These are phyloP conservation scores for Pristis pectinata DNA, from an alignment of 2,797 vertebrate species.

Conservation along the genomic window DNA sequence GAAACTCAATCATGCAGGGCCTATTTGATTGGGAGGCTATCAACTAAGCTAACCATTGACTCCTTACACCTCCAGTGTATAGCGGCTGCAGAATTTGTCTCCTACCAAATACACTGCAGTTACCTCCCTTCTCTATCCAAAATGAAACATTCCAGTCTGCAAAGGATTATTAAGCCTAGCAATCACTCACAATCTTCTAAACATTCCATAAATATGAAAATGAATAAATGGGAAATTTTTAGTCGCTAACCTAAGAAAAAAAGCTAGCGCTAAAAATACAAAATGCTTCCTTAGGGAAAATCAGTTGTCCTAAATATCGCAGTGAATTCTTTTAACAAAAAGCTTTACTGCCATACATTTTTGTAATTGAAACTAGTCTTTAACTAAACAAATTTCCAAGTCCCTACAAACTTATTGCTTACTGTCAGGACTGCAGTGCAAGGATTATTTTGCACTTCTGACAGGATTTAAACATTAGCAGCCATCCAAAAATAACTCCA, in stretches of 20 bases:
- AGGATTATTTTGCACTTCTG: background rate
- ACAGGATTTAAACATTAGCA: background rate
- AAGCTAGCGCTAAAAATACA: conserved; percentile 3
- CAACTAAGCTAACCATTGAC: no score
- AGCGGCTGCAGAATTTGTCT: no score
- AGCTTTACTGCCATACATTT: background rate
- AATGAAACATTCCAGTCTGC: no score
- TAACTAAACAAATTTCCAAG: background rate
- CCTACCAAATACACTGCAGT: no score
- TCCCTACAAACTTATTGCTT: background rate
- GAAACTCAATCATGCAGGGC: no score
- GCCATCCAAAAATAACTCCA: background rate
- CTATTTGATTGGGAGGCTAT: no score
- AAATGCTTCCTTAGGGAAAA: conserved; percentile 6
- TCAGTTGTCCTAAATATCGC: conserved; percentile 13
- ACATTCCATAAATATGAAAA: background rate
- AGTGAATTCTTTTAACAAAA: background rate
- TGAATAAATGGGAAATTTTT: background rate
- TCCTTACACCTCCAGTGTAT: no score
- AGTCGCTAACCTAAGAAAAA: conserved; percentile 13
- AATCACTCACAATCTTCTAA: background rate
- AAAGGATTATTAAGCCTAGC: background rate
- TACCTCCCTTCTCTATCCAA: background rate
- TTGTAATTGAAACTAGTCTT: background rate
- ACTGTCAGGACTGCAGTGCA: background rate